Base-by-base conservation (phyloP, 2,113 vertebrate species). In the Neodon shergylaensis region DNA sequence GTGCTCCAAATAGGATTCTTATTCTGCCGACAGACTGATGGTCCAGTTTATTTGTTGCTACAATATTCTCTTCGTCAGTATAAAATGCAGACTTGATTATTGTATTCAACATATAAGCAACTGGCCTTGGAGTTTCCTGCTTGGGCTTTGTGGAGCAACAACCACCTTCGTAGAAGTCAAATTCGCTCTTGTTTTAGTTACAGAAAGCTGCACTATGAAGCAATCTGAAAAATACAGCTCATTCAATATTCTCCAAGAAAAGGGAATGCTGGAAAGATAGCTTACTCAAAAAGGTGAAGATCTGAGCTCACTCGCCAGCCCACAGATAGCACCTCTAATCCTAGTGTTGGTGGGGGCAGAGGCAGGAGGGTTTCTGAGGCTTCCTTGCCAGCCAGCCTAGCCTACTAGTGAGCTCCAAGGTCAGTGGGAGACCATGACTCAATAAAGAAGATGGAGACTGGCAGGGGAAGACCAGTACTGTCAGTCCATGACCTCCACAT, bases 151-250 rank as follows among this genome's bases (percentile, higher is more conserved):
- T 11, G 19, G 42, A 13, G 5, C 92, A 88, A 86, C 42, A 88
- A 61, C 89, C 54, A 54, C 52, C n/a, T 90, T 96, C 81, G 16
- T 54, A 86, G 49, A 95, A 91, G 31, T 82, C 36, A 58, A 84
- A 72, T 76, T 92, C 85, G 9, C 7, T 68, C 82, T 90, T 47
- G 10, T 73, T 91, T 95, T 90, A 65, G 74, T 95, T 65, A 52
- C 68, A 88, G 39, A 94, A 72, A 90, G 42, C 52, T 22, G 87
- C 17, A 42, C 78, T 72, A 70, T 70, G 42, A 78, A 87, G 54
- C 65, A 54, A 44, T 13, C 31, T 82, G 49, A 65, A 72, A 52
- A 86, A 11, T 44, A 36, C 3, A 88, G 39, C 24, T 49, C 81
- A 73, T 36, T 61, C 33, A 52, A 24, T 47, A 36, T 39, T 72